Base-by-base conservation (phyloP, 2,797 vertebrate species). In the Gymnodraco acuticeps region DNA sequence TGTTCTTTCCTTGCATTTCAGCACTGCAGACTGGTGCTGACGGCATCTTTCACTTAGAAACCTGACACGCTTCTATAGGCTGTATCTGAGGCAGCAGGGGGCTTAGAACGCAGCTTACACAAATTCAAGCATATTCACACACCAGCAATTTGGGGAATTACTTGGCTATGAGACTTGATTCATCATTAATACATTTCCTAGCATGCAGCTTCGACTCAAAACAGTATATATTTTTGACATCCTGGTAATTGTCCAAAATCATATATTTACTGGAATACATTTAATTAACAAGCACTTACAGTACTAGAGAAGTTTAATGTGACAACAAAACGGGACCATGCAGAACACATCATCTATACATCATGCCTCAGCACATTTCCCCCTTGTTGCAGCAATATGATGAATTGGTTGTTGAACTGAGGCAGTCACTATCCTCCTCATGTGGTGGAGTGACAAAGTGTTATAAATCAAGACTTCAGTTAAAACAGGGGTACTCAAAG, bases 1-100 rank as follows among this genome's bases (percentile, higher is more conserved):
- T 1, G 12, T 54, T 59, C 42, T 41, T 77, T 60, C 45, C 27
- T 43, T 75, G 23, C 53, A 54, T 64, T 64, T 43, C 73, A 77
- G 63, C 56, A 58, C 33, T 1, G 68, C 19, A 13, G 69, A 65
- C 71, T 67, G 45, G 58, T 59, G 33, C 72, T 71, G 52, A 54
- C 17, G 13, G 66, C 79, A 71, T 54, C 63, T 68, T 76, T 78
- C 64, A 76, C 79, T 86, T 77, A 74, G 53, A 83, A 86, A 85
- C 64, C 72, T 75, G 72, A 86, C 66, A 76, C 31, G 63, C 77
- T 86, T 85, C 48, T n/a, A 73, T 84, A 72, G 75, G 69, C 70
- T 71, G 67, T 69, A 81, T 88, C 50, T 78, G 77, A 84, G 48
- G 66, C 82, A 80, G 66, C 53, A 51, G 62, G 73, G 41, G 45